Conservation (phyloP, 2,113 vertebrate genomes). For the Zosterops japonicus region DNA sequence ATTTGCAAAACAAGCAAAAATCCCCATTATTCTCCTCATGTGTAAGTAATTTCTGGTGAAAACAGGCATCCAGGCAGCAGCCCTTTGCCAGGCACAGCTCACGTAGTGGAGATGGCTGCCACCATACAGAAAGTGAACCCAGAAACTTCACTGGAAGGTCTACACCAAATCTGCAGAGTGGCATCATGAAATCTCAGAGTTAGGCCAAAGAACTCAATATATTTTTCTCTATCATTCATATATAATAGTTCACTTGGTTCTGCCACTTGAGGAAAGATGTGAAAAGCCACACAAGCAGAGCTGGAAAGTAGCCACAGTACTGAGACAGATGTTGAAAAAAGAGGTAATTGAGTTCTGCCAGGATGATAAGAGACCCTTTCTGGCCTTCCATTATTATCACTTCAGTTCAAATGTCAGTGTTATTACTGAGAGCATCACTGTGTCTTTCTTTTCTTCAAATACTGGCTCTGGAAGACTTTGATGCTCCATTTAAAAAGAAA, state of each 20-base stretch:
- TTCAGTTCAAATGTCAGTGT: neutral
- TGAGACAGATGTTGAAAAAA: neutral
- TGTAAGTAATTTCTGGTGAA: neutral
- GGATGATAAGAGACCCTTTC: neutral
- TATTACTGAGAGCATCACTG: neutral
- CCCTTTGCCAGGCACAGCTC: neutral
- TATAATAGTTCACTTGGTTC: neutral
- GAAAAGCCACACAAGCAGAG: neutral
- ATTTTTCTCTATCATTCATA: neutral
- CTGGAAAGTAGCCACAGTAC: neutral
- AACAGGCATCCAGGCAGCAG: neutral
- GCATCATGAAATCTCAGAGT: neutral
- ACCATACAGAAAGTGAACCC: neutral
- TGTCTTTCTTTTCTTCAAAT: neutral
- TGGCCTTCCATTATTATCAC: neutral
- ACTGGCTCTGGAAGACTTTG: neutral
- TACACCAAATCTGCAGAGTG: neutral
- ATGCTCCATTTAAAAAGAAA: slow-evolving; percentile 28
- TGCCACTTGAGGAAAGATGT: neutral
- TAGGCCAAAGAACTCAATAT: neutral
- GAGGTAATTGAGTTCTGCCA: neutral
- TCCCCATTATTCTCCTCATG: neutral
- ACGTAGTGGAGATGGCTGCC: neutral
- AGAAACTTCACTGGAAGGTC: neutral
- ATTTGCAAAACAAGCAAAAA: neutral